Evolutionary conservation across 1,140 invertebrate species (phyloP), one percentile per base, ranked within the genome.

Genomic region (Nephotettix cincticeps): DNA sequence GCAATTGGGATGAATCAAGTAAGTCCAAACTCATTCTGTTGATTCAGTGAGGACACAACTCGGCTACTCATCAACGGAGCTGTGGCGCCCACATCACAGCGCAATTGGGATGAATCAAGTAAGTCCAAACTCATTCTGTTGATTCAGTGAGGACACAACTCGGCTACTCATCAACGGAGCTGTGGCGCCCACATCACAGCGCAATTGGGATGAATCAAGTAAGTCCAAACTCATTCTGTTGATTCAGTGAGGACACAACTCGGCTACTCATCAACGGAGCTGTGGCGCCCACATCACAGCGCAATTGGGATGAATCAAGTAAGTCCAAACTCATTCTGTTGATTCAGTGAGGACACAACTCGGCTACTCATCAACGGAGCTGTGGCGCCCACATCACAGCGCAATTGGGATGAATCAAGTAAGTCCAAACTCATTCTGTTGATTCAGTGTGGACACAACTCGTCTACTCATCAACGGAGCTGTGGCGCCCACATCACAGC

Each of bases 301-400:
- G 95, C 78, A 89, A 92, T 79, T 98, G 93, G 93, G 97, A 99
- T 79, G 99, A 99, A 86, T 99, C 99, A 98, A 97, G 95, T 72
- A 99, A 99, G 84, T 99, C 97, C 0, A 99, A 99, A 83, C 81
- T 90, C 68, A 99, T 84, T 98, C 64, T 76, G 84, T 14, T 83
- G n/a, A n/a, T n/a, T n/a, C n/a, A n/a, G n/a, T n/a, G n/a, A n/a
- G n/a, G 96, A 98, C 81, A 91, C 92, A 14, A 96, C 93, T 0
- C 83, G 95, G 58, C 83, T 98, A n/a, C 86, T 96, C 30, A 93
- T 97, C 64, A 82, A 98, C 66, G 90, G 90, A 19, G 91, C 94
- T 84, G 91, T 94, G 58, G 88, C 92, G 14, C 96, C 97, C 32
- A 89, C 88, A 1, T 92, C 93, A 0, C 86, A 90, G 75, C 87